Base-by-base conservation (phyloP, 2,113 vertebrate species). In the Craseonycteris thonglongyai region DNA sequence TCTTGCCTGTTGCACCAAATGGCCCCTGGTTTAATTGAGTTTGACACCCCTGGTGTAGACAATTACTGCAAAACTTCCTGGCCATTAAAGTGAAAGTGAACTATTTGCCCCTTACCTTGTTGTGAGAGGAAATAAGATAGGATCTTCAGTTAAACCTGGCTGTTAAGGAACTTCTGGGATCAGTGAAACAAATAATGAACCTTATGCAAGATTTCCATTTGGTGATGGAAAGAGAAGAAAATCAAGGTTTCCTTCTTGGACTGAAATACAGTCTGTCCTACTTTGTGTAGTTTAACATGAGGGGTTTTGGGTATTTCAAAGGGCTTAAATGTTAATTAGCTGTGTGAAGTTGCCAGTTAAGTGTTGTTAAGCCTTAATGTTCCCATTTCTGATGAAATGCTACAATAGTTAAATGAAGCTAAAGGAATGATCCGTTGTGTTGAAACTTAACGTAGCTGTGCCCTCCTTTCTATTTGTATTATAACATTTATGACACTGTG, bases 91-190 rank as follows among this genome's bases (percentile, higher is more conserved):
- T 26, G 9, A 89, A 24, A 78, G 11, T 10, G 15, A 49, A 65
- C 21, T 40, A 8, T 15, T 83, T 42, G 38, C 24, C 40, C 5
- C 2, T 45, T 40, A 5, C 51, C 24, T 58, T 13, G 13, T 33
- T 88, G 30, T 71, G 66, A 18, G 38, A 90, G 3, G 61, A 95
- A 90, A 69, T 15, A 90, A 88, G 69, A 84, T n/a, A 69, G 65
- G 74, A 69, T 71, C 16, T 75, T 80, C 33, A 63, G 26, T 74
- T 3, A n/a, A 90, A 66, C 8, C 21, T 45, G 42, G n/a, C 45
- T 78, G 12, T 86, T 84, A 83, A 58, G 33, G 45, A 92, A 69
- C 51, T 59, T 87, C 58, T 69, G 49, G 18, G 59, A 33, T 30
- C 47, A 33, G 13, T 38, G 35, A 79, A 49, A 91, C 28, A 68